Base-by-base conservation (phyloP, 2,888 invertebrate genomes). In the Maniola hyperantus region DNA sequence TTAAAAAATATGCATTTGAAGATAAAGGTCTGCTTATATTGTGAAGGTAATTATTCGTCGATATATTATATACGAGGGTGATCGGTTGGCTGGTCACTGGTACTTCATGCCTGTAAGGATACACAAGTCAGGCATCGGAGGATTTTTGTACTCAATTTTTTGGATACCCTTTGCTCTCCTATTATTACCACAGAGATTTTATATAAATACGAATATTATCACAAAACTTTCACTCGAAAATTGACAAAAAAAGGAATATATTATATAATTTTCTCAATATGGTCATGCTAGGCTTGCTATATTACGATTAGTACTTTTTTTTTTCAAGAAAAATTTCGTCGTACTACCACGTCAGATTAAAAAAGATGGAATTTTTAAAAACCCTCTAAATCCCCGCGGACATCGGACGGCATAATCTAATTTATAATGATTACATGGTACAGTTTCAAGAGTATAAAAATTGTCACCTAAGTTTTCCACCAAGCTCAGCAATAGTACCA, bases 31-130 rank as follows among this genome's bases (percentile, higher is more conserved):
- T n/a, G 5, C 6, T 13, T n/a, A n/a, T 46, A n/a, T n/a, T n/a
- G n/a, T n/a, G n/a, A n/a, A 26, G 26, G 26, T 26, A 26, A 2
- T 26, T 26, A 4, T 26, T 99, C 98, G 94, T 97, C 98, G 95
- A 99, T 97, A 94, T 97, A n/a, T n/a, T 97, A 94, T 39, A 97
- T 89, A 99, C 96, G 93, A 99, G 97, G 94, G 97, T 96, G 94
- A 99, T 97, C 93, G 97, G 96, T 95, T 97, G 96, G 93, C 97
- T 97, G 93, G 98, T 96, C 93, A 99, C 99, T 88, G 99, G 98
- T 93, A 98, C 97, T 96, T 99, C 99, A 95, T 99, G 99, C 96
- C 98, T 98, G 96, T 88, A 92, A 91, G 88, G 89, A 91, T 89
- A 92, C 84, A 89, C 83, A 89, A 84, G 87, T 91, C 89, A 91